phyloP scores from a whole-genome alignment of 2,888 invertebrate genomes.

The Eilema depressum region DNA sequence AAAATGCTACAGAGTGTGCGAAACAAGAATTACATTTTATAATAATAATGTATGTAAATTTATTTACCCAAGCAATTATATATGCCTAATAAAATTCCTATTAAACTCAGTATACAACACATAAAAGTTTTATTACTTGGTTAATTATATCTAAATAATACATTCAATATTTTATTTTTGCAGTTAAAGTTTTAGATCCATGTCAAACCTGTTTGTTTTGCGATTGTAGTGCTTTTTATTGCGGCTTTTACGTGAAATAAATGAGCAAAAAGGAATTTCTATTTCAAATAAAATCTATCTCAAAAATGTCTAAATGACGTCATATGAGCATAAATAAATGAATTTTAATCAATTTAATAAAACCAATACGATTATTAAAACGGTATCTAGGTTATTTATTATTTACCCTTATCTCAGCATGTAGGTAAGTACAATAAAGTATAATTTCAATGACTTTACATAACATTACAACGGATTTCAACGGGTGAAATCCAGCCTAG shows the following conservation, averaged over 20 bases:
- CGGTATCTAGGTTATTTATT: too few species aligned
- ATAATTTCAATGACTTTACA: too few species aligned
- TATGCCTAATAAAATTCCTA: constrained; percentile 1
- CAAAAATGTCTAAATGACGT: too few species aligned
- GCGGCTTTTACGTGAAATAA: neutral
- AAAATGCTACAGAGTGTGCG: too few species aligned
- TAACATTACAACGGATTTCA: too few species aligned
- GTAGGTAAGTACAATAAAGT: too few species aligned
- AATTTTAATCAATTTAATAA: neutral
- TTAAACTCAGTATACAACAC: neutral
- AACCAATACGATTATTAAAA: neutral
- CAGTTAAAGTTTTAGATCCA: neutral
- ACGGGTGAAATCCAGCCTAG: too few species aligned
- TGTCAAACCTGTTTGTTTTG: neutral
- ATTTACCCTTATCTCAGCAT: too few species aligned
- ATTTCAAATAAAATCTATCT: too few species aligned
- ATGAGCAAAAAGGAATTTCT: neutral
- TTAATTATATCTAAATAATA: neutral
- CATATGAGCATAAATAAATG: too few species aligned
- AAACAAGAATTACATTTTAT: neutral
- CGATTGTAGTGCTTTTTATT: neutral
- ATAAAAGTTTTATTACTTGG: neutral
- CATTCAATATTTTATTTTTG: neutral
- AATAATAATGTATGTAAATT: constrained; percentile 29
- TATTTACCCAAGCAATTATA: constrained; percentile 22